phyloP scores from a whole-genome alignment of 2,797 vertebrate genomes.

The Poeciliopsis turneri region DNA sequence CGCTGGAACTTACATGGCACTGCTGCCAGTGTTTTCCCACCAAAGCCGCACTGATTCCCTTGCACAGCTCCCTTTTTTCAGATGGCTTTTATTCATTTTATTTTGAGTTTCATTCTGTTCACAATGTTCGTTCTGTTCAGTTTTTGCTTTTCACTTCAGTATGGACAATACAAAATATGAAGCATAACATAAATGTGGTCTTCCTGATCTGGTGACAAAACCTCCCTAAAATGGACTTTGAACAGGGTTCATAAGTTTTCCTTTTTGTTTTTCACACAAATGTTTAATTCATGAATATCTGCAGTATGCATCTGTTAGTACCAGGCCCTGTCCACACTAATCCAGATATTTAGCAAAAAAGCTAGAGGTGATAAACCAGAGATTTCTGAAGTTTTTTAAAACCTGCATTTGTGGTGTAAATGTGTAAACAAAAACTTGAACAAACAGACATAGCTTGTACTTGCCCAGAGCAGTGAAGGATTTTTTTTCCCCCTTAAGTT shows the following conservation, averaged over 20 bases:
- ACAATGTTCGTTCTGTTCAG: constrained; percentile 51
- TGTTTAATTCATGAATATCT: constrained; percentile 23
- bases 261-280: constrained; percentile 15
- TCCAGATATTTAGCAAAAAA: neutral
- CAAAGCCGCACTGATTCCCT: constrained; percentile 75
- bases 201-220: constrained; percentile 26
- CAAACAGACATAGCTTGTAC: neutral
- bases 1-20: constrained; percentile 68
- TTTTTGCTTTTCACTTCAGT: constrained; percentile 48
- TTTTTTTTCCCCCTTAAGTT: neutral
- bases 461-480: neutral
- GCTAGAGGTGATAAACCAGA: neutral
- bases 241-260: constrained; percentile 7
- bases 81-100: constrained; percentile 28
- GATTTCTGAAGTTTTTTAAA: neutral
- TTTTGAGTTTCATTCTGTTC: constrained; percentile 58
- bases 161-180: constrained; percentile 62
- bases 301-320: neutral
- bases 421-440: neutral
- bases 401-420: neutral
- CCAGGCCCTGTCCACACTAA: neutral
- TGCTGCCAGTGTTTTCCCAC: constrained; percentile 45
- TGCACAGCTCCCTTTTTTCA: constrained; percentile 48
- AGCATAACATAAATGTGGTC: constrained; percentile 56
- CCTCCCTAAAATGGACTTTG: constrained; percentile 22